A percentile compares a stretch with the other conserved stretches of the same genome.
These are phyloP conservation scores for Ctenopoma kingsleyae DNA, from an alignment of 2,797 vertebrate species.

Conservation along the genomic window DNA sequence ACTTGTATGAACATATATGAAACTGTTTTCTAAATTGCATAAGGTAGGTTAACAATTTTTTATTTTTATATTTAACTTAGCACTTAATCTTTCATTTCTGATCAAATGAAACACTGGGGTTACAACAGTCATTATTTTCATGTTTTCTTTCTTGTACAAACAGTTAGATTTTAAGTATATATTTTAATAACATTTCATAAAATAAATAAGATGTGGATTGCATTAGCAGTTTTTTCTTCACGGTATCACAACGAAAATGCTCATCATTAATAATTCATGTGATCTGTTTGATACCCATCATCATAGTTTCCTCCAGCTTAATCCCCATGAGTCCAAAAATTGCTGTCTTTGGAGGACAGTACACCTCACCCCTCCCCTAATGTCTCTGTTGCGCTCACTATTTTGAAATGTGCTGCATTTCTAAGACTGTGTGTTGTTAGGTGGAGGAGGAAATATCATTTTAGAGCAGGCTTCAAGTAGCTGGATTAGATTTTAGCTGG, in stretches of 20 bases:
- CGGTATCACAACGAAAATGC: conserved; percentile 79
- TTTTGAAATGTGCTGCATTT: conserved; percentile 58
- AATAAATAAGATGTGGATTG: conserved; percentile 83
- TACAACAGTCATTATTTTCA: too few relatives aligned
- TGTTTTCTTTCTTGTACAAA: too few relatives aligned
- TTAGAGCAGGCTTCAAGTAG: conserved; percentile 61
- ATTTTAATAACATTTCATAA: conserved; percentile 83
- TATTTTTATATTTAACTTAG: too few relatives aligned
- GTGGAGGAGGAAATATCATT: conserved; percentile 52
- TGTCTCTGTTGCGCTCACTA: conserved; percentile 58
- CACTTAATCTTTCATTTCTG: too few relatives aligned
- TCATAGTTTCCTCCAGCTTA: conserved; percentile 73
- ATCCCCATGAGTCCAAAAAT: conserved; percentile 70
- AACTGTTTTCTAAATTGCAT: too few relatives aligned
- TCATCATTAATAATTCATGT: conserved; percentile 85
- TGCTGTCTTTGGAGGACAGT: conserved; percentile 64
- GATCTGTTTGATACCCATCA: conserved; percentile 83
- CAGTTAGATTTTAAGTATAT: conserved; percentile 66
- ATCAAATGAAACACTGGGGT: too few relatives aligned
- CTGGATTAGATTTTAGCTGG: conserved; percentile 71
- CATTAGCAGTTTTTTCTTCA: conserved; percentile 72
- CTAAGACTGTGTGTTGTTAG: conserved; percentile 50
- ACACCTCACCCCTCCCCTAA: conserved; percentile 66
- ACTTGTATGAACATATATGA: too few relatives aligned
- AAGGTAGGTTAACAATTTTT: too few relatives aligned